Percentiles rank a stretch among this genome's conserved stretches.
Conservation (phyloP, 2,797 vertebrate genomes). For the Ptychobarbus kaznakovi region DNA sequence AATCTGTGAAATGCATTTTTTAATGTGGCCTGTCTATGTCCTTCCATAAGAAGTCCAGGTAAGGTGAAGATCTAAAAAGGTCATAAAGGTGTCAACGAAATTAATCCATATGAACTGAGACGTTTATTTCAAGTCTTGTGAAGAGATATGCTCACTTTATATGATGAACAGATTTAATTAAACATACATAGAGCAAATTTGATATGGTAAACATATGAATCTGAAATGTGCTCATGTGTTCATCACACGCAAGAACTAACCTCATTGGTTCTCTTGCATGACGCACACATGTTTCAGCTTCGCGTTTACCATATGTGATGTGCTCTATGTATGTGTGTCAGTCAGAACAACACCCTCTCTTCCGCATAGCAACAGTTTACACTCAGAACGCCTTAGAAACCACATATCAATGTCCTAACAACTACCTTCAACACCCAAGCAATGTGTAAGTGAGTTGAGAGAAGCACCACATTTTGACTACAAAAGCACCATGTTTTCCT, state of each 20-base stretch:
- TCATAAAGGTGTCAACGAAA: neutral
- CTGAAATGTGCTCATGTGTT: neutral
- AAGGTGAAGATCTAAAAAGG: neutral
- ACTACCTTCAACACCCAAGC: neutral
- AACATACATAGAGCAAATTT: neutral
- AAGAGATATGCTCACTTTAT: neutral
- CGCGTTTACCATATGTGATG: neutral
- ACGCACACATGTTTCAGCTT: neutral
- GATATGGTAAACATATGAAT: neutral
- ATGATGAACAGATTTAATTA: conserved; percentile 9
- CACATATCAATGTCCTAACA: neutral
- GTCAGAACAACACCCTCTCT: neutral
- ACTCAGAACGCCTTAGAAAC: neutral
- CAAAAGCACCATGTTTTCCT: neutral
- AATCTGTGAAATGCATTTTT: neutral
- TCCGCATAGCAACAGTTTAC: neutral
- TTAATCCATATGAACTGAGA: neutral
- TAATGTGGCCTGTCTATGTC: neutral
- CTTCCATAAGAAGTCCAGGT: neutral
- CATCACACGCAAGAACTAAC: neutral
- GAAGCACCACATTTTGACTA: neutral
- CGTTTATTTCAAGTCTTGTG: neutral
- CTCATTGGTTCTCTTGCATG: neutral
- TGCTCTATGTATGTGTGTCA: neutral
- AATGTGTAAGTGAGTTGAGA: neutral